Percentiles rank a stretch among this genome's conserved stretches.
Evolutionary conservation across 2,113 vertebrate species (phyloP).

Genomic region (Hepsetus odoe): DNA sequence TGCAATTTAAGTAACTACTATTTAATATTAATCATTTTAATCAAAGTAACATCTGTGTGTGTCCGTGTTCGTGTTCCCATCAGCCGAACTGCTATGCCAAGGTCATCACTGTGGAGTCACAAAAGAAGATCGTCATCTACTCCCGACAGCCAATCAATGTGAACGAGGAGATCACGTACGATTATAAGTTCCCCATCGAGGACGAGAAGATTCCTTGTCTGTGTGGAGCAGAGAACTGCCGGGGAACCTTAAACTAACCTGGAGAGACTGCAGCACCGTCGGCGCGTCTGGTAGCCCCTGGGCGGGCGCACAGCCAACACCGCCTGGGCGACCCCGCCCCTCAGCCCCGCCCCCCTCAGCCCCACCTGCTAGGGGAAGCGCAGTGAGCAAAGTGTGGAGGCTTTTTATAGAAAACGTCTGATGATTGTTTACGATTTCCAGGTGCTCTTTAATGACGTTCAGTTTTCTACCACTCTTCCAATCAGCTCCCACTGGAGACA

Average conservation of each 20-base stretch:
- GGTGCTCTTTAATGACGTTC: conserved; percentile 85
- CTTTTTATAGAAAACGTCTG: conserved; percentile 60
- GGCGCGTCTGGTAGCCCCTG: conserved; percentile 19
- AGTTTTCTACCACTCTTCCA: conserved; percentile 75
- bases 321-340: neutral
- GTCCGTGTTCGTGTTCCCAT: conserved; percentile 20
- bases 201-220: conserved; percentile 98
- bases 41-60: too few relatives aligned
- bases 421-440: conserved; percentile 84
- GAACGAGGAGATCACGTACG: conserved; percentile 98
- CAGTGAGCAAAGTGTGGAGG: conserved; percentile 62
- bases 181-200: conserved; percentile 99
- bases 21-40: too few relatives aligned
- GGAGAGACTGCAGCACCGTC: conserved; percentile 28
- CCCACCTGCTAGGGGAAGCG: conserved; percentile 36
- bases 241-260: conserved; percentile 93
- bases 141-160: conserved; percentile 95
- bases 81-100: conserved; percentile 99
- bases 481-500: conserved; percentile 60
- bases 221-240: conserved; percentile 97
- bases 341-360: neutral
- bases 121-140: conserved; percentile 99
- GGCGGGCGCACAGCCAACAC: neutral
- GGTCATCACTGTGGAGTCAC: conserved; percentile 97
- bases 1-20: too few relatives aligned